Evolutionary conservation across 1,140 invertebrate species (phyloP).

Genomic region (Drosophila watanabei): DNA sequence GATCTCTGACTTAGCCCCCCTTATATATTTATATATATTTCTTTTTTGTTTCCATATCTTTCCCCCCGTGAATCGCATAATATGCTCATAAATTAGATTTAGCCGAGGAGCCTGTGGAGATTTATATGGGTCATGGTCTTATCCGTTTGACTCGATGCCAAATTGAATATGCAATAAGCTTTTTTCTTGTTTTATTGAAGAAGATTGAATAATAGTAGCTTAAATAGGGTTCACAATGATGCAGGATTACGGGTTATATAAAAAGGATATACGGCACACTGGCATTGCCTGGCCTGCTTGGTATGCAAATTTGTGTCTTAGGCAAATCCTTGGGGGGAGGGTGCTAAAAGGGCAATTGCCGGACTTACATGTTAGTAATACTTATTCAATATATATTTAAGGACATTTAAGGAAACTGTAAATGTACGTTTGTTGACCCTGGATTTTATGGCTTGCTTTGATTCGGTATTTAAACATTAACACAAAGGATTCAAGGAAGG

Average conservation of each 20-base stretch:
- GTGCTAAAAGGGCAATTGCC: slow-evolving; percentile 10
- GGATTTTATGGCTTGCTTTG: slow-evolving; percentile 5
- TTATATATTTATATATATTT: slow-evolving; percentile 1
- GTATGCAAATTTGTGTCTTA: slow-evolving; percentile 20
- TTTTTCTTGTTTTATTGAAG: slow-evolving; percentile 53
- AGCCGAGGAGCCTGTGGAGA: slow-evolving; percentile 45
- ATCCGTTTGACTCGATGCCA: slow-evolving; percentile 34
- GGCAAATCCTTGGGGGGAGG: slow-evolving; percentile 10
- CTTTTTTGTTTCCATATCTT: background rate
- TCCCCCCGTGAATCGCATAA: slow-evolving; percentile 58
- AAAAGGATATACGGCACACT: slow-evolving; percentile 8
- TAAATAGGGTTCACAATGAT: slow-evolving; percentile 38
- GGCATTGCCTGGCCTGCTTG: background rate
- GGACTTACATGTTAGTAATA: slow-evolving; percentile 47
- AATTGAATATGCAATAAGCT: slow-evolving; percentile 56
- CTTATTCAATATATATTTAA: slow-evolving; percentile 16
- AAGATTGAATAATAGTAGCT: slow-evolving; percentile 52
- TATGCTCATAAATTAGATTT: slow-evolving; percentile 80
- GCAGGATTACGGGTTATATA: slow-evolving; percentile 10
- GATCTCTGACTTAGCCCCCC: slow-evolving; percentile 51
- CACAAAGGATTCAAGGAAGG: background rate
- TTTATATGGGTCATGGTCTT: slow-evolving; percentile 51
- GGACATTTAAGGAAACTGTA: background rate
- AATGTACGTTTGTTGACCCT: background rate
- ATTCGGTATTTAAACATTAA: background rate